A percentile compares a stretch with the other conserved stretches of the same genome.
Conservation (phyloP, 2,888 invertebrate genomes). For the Tetheella fluctuosa region DNA sequence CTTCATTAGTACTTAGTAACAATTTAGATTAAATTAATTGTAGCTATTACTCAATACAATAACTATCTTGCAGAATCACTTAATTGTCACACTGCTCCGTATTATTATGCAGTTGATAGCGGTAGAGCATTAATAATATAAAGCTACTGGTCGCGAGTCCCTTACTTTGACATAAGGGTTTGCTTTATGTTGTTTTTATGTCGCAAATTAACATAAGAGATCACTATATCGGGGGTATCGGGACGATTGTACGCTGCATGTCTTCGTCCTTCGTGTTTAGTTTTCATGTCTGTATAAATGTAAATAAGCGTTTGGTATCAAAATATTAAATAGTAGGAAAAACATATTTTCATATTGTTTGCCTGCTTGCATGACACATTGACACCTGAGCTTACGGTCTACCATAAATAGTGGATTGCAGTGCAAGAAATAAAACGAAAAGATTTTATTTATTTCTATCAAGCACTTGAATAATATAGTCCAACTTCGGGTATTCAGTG, state of each 20-base stretch:
- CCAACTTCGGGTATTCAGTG: no score
- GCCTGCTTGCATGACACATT: neutral
- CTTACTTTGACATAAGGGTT: no score
- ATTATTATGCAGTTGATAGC: neutral
- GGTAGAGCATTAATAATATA: neutral
- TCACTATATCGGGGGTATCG: no score
- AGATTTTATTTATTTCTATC: neutral
- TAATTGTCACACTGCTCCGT: neutral
- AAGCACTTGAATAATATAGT: neutral
- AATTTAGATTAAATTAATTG: neutral
- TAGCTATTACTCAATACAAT: neutral
- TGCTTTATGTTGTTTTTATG: neutral
- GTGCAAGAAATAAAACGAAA: neutral
- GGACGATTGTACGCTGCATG: no score
- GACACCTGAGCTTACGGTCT: neutral
- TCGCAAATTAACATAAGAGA: neutral
- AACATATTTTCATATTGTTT: no score
- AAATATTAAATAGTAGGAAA: no score
- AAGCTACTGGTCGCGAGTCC: neutral
- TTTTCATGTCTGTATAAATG: neutral
- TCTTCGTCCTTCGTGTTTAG: neutral
- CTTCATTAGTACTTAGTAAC: neutral
- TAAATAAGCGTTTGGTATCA: no score
- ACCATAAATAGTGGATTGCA: neutral
- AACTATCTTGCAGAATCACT: constrained; percentile 2